These are phyloP conservation scores for Byasa hedistus DNA, from an alignment of 2,888 invertebrate genomes.

Conservation along the genomic window DNA sequence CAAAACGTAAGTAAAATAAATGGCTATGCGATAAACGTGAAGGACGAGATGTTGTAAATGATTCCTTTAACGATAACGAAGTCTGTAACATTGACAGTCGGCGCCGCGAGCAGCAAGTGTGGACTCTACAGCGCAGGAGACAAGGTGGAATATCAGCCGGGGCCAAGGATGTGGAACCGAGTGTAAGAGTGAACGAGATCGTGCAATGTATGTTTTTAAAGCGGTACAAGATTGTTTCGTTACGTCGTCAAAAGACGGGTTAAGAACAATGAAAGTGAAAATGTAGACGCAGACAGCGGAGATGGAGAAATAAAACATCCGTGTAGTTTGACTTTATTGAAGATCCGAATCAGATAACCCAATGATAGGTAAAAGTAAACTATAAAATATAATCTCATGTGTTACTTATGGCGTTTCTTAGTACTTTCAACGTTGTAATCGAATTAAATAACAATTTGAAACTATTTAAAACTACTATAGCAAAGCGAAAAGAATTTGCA, in stretches of 20 bases:
- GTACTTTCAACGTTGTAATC: too few relatives aligned
- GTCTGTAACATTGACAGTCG: constrained; percentile 32
- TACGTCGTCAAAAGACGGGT: background rate
- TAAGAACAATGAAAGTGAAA: constrained; percentile 1
- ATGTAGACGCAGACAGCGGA: background rate
- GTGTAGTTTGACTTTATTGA: too few relatives aligned
- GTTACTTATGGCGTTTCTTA: too few relatives aligned
- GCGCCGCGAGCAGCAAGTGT: background rate
- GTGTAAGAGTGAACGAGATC: background rate
- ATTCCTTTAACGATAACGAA: constrained; percentile 36
- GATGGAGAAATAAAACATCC: too few relatives aligned
- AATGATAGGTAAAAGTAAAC: too few relatives aligned
- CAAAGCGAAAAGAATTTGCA: too few relatives aligned
- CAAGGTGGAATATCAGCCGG: background rate
- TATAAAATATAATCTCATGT: too few relatives aligned
- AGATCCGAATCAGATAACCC: too few relatives aligned
- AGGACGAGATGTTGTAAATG: constrained; percentile 23
- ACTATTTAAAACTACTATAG: too few relatives aligned
- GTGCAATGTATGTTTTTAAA: constrained; percentile 22
- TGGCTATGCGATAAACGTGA: constrained; percentile 20
- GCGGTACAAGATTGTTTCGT: constrained; percentile 12
- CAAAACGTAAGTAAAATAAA: constrained; percentile 11
- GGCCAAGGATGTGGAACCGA: background rate
- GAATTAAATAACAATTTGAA: too few relatives aligned
- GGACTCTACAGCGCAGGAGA: background rate